Base-by-base conservation (phyloP, 2,797 vertebrate species). In the Chromis chromis region DNA sequence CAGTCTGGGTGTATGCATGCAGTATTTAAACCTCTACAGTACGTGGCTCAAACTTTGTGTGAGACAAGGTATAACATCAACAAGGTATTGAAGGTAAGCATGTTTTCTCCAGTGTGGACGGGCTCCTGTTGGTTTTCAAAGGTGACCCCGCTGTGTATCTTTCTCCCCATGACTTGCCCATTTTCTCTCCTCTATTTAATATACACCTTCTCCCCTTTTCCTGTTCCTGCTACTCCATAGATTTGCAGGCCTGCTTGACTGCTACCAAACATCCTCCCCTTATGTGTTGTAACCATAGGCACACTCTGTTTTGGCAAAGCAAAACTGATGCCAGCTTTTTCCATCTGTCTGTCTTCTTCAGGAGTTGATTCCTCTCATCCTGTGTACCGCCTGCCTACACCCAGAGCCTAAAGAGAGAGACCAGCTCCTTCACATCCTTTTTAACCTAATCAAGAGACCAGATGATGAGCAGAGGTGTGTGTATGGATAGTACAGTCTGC, bases 311-410 rank as follows among this genome's bases (percentile, higher is more conserved):
- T 58, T 28, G 57, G 10, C 14, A 53, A 44, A 65, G 10, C 42
- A 22, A 28, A 78, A 57, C 36, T 85, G 50, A 87, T 79, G 22
- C 28, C 27, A 69, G 19, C 31, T 55, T 49, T 78, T 44, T 75
- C 62, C 78, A 13, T 74, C 42, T 92, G 3, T 89, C 14, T 78
- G n/a, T 21, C 75, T 84, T 58, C 52, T 22, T 80, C 16, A 99
- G 98, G 97, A 99, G 83, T 85, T 99, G 94, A 99, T 99, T 82
- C 98, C 98, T 42, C 97, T 99, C 89, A 99, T 99, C 90, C 78
- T 99, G 80, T 99, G 98, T 81, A 99, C 98, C 39, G 98, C 98
- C 85, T 99, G 98, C 91, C 97, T 99, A 79, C 98, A 99, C 92
- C 98, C 98, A 62, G 97, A 99, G 85, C 94, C 97, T 86, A 99